These are phyloP conservation scores for Megalonaias nervosa DNA, from an alignment of 1,140 invertebrate genomes.

Conservation along the genomic window DNA sequence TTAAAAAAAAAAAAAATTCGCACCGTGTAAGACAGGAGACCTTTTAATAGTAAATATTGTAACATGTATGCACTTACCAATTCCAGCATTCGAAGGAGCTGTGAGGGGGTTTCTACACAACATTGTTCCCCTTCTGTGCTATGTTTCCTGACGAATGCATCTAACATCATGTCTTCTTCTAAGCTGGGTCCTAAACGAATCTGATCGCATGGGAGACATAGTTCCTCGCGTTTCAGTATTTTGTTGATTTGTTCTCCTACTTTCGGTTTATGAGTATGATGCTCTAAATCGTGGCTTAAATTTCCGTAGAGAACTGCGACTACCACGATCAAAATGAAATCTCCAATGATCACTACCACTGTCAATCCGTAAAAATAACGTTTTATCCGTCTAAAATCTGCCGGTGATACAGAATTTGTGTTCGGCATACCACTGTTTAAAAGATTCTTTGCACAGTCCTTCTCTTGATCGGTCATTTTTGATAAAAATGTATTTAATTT, in stretches of 20 bases:
- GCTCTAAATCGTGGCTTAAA: conserved; percentile 29
- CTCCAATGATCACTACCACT: conserved; percentile 8
- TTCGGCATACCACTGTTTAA: too few species aligned
- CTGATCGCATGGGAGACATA: conserved; percentile 35
- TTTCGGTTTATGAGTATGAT: conserved; percentile 37
- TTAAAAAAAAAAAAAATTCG: too few species aligned
- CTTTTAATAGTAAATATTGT: not conserved
- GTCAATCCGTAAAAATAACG: conserved; percentile 18
- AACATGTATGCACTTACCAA: conserved; percentile 18
- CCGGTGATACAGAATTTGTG: too few species aligned
- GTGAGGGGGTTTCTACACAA: conserved; percentile 38
- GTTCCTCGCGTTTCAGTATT: conserved; percentile 39
- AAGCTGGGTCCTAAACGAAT: conserved; percentile 37
- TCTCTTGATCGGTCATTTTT: too few species aligned
- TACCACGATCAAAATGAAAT: conserved; percentile 30
- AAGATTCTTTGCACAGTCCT: too few species aligned
- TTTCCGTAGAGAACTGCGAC: conserved; percentile 35
- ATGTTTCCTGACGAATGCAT: conserved; percentile 33
- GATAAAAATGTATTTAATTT: too few species aligned
- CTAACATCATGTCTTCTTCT: conserved; percentile 38
- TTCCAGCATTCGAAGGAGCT: conserved; percentile 32
- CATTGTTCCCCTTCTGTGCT: conserved; percentile 29
- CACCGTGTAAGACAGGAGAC: too few species aligned
- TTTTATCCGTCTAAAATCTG: not conserved
- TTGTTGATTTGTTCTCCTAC: conserved; percentile 38